These are phyloP conservation scores for Callosobruchus maculatus DNA, from an alignment of 2,888 invertebrate species.

Conservation along the genomic window DNA sequence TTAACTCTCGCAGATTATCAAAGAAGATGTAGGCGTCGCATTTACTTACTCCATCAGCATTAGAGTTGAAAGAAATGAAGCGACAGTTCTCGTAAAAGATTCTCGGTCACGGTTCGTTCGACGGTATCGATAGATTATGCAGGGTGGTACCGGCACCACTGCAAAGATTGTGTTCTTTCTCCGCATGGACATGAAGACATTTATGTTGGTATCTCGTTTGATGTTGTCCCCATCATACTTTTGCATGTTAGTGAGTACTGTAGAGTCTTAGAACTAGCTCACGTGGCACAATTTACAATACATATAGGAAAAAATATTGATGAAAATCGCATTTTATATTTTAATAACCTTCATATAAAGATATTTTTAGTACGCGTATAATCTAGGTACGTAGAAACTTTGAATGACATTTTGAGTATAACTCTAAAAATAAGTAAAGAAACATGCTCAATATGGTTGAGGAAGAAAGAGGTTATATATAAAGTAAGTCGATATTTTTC, in stretches of 20 bases:
- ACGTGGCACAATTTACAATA: slow-evolving; percentile 43
- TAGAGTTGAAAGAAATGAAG: too few species aligned
- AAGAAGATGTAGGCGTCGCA: too few species aligned
- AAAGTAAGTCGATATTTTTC: slow-evolving; percentile 26
- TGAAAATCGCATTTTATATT: slow-evolving; percentile 47
- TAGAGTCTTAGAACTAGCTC: slow-evolving; percentile 43
- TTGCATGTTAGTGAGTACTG: slow-evolving; percentile 47
- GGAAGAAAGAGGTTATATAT: not conserved
- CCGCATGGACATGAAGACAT: not conserved
- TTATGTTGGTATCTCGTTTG: not conserved
- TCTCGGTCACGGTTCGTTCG: not conserved
- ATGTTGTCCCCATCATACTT: slow-evolving; percentile 7
- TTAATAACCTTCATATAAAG: slow-evolving; percentile 44
- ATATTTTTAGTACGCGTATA: slow-evolving; percentile 48
- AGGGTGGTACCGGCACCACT: not conserved
- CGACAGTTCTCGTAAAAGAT: not conserved
- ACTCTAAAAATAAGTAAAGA: slow-evolving; percentile 21
- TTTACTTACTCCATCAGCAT: too few species aligned
- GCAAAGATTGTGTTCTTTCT: not conserved
- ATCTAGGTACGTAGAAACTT: slow-evolving; percentile 39
- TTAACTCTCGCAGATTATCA: too few species aligned
- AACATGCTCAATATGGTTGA: slow-evolving; percentile 38
- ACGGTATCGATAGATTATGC: not conserved
- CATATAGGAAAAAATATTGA: slow-evolving; percentile 31
- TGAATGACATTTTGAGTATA: slow-evolving; percentile 37